These are phyloP conservation scores for Cyprinodon brontotheroides DNA, from an alignment of 2,113 vertebrate genomes.

Conservation along the genomic window DNA sequence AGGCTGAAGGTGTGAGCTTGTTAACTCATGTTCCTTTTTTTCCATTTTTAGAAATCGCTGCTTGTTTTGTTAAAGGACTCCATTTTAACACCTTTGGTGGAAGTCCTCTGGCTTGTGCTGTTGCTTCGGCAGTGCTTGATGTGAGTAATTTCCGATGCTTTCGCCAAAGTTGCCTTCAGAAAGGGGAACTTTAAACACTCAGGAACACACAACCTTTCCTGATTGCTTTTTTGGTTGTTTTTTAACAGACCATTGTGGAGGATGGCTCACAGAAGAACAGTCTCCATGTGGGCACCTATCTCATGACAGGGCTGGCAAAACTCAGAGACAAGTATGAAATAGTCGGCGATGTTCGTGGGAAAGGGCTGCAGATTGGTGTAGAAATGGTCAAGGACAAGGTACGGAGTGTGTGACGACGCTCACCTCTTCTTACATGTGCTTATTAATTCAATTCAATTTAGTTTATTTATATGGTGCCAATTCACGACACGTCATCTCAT, in stretches of 20 bases:
- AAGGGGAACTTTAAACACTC: not conserved
- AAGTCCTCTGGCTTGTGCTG: conserved; percentile 85
- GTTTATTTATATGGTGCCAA: no score
- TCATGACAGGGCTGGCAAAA: conserved; percentile 86
- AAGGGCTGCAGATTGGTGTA: conserved; percentile 91
- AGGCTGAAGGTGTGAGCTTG: conserved; percentile 1
- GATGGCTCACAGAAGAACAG: conserved; percentile 84
- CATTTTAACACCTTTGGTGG: conserved; percentile 95
- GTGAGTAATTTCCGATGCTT: conserved; percentile 69
- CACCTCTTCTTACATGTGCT: conserved; percentile 6
- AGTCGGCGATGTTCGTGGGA: conserved; percentile 93
- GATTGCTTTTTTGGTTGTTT: not conserved
- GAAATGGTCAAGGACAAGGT: conserved; percentile 97
- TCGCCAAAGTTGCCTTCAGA: not conserved
- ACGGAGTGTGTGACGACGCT: not conserved
- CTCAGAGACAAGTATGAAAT: conserved; percentile 89
- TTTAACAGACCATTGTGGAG: conserved; percentile 86
- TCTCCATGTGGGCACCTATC: conserved; percentile 84
- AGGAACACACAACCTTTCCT: not conserved
- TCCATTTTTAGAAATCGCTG: conserved; percentile 86
- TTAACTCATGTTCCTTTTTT: conserved; percentile 26
- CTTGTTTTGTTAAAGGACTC: conserved; percentile 74
- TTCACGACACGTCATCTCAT: no score
- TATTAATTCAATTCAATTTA: not conserved
- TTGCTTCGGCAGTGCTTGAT: conserved; percentile 89